Conservation (phyloP, 2,113 vertebrate species). For the Bothrops jararaca region DNA sequence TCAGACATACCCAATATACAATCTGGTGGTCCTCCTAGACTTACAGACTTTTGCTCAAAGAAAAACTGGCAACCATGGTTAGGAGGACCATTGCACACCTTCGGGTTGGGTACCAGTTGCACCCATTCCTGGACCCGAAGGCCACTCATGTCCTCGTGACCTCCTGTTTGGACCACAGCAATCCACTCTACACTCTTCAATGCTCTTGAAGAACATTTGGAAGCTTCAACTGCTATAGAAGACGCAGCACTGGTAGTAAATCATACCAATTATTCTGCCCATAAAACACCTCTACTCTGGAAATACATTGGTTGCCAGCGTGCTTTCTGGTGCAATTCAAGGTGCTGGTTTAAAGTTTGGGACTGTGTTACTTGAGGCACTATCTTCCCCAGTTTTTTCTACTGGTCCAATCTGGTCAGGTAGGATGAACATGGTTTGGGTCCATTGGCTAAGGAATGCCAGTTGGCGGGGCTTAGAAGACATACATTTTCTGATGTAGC, state of each 20-base stretch:
- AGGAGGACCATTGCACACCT: not conserved
- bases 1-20: not conserved
- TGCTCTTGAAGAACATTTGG: not conserved
- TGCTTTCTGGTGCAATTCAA: not conserved
- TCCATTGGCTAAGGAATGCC: not conserved
- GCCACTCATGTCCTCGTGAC: not conserved
- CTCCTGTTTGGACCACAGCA: not conserved
- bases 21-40: not conserved
- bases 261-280: not conserved
- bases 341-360: not conserved
- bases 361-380: not conserved
- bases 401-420: not conserved
- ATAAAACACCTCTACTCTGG: not conserved
- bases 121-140: not conserved
- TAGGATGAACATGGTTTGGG: not conserved
- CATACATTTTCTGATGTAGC: not conserved
- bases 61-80: not conserved
- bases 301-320: not conserved
- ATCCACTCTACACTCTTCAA: not conserved
- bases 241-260: not conserved
- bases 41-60: not conserved
- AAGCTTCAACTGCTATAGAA: not conserved
- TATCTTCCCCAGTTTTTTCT: not conserved
- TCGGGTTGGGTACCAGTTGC: not conserved
- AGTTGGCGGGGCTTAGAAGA: not conserved